phyloP scores from a whole-genome alignment of 2,113 vertebrate genomes.

The Dryoscopus gambensis region DNA sequence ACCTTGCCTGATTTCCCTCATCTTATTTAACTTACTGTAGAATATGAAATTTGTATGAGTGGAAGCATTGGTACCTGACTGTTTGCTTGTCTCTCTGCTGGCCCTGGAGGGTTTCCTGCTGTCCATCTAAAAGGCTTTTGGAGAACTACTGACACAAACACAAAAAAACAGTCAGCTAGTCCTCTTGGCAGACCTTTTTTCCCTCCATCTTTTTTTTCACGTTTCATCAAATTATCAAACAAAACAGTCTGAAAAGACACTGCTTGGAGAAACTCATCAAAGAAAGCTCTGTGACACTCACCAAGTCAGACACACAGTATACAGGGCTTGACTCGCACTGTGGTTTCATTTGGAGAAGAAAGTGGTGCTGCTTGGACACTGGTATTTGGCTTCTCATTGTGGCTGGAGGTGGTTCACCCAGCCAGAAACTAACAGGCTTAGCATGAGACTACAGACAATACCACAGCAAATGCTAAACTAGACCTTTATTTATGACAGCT shows the following conservation, averaged over 20 bases:
- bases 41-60: background rate
- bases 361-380: background rate
- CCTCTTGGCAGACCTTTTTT: background rate
- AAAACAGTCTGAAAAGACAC: background rate
- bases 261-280: background rate
- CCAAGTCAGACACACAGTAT: background rate
- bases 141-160: background rate
- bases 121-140: background rate
- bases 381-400: background rate
- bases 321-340: background rate
- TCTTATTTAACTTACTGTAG: background rate
- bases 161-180: background rate
- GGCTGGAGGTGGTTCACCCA: background rate
- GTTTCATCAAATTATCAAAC: background rate
- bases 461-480: background rate
- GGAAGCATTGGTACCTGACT: background rate
- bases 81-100: background rate
- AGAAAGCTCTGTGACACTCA: background rate
- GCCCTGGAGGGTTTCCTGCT: background rate
- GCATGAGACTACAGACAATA: background rate
- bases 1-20: background rate
- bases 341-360: background rate
- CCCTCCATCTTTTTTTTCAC: rapidly evolving
- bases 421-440: background rate
- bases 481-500: conserved; percentile 30